Percentiles rank a stretch among this genome's conserved stretches.
Conservation (phyloP, 2,888 invertebrate species). For the Xylocampa areola region DNA sequence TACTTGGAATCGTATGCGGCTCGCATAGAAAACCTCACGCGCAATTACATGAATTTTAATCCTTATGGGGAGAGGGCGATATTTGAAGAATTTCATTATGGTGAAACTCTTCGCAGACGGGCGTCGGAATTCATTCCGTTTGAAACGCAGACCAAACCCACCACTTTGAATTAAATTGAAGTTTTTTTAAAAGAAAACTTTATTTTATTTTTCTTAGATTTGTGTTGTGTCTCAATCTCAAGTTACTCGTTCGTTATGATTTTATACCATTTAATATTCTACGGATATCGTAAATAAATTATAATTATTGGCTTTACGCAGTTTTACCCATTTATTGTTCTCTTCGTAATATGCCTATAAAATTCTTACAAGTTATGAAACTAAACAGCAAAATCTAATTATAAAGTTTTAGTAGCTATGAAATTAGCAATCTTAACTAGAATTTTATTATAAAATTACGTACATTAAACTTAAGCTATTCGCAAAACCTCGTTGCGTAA, state of each 20-base stretch:
- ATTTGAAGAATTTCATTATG: constrained; percentile 88
- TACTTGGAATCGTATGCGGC: constrained; percentile 53
- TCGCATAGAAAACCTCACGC: constrained; percentile 67
- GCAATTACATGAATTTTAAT: constrained; percentile 84
- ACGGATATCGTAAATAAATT: constrained; percentile 17
- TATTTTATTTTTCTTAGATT: constrained; percentile 74
- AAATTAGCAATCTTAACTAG: constrained; percentile 18
- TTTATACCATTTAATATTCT: constrained; percentile 53
- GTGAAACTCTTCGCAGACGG: constrained; percentile 78
- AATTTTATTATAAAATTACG: constrained; percentile 23
- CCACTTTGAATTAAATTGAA: constrained; percentile 79
- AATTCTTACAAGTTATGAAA: constrained; percentile 17
- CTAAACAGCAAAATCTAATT: neutral
- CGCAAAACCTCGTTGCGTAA: constrained; percentile 6
- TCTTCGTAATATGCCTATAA: constrained; percentile 1
- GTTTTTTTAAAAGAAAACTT: constrained; percentile 78
- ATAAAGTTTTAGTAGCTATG: constrained; percentile 12
- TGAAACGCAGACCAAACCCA: constrained; percentile 75
- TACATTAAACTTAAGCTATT: constrained; percentile 5
- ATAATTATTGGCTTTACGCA: constrained; percentile 17
- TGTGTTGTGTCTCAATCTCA: constrained; percentile 58
- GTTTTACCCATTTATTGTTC: constrained; percentile 5
- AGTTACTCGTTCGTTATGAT: constrained; percentile 54
- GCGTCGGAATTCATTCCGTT: constrained; percentile 81
- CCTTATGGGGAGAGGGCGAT: constrained; percentile 74